These are phyloP conservation scores for Netelia fuscicornis DNA, from an alignment of 2,888 invertebrate species.

Conservation along the genomic window DNA sequence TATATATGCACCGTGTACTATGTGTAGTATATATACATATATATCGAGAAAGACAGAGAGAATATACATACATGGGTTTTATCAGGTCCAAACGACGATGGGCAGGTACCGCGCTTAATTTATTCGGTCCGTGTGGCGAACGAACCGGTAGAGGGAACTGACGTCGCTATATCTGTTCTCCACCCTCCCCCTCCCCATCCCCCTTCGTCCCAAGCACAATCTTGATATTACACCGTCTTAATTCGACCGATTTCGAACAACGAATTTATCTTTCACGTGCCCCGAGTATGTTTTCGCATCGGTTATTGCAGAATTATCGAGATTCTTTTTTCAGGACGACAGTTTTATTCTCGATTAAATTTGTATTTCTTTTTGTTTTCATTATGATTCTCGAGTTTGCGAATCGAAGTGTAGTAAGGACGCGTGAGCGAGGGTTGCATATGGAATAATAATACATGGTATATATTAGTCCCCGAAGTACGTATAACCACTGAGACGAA, in stretches of 20 bases:
- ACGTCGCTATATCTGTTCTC: conserved; percentile 46
- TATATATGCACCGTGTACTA: conserved; percentile 15
- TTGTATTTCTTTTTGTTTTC: neutral
- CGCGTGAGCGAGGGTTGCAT: too few species aligned
- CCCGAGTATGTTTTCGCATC: conserved; percentile 32
- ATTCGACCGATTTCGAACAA: conserved; percentile 72
- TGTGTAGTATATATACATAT: conserved; percentile 18
- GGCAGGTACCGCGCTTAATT: conserved; percentile 78
- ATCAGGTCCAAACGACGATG: conserved; percentile 79
- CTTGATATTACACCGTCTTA: conserved; percentile 74
- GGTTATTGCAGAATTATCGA: conserved; percentile 46
- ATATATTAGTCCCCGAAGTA: conserved; percentile 36
- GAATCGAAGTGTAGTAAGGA: too few species aligned
- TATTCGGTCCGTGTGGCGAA: conserved; percentile 76
- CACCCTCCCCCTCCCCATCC: conserved; percentile 12
- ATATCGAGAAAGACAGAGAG: neutral
- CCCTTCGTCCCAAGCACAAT: conserved; percentile 49
- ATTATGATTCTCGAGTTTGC: neutral
- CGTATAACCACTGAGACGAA: conserved; percentile 70
- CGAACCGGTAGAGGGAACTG: conserved; percentile 47
- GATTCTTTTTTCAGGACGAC: conserved; percentile 30
- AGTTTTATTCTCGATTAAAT: conserved; percentile 29
- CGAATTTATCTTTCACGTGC: conserved; percentile 33
- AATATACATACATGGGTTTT: conserved; percentile 74
- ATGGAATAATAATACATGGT: conserved; percentile 12